These are phyloP conservation scores for Drosophila subpulchrella DNA, from an alignment of 1,140 invertebrate species.

Conservation along the genomic window DNA sequence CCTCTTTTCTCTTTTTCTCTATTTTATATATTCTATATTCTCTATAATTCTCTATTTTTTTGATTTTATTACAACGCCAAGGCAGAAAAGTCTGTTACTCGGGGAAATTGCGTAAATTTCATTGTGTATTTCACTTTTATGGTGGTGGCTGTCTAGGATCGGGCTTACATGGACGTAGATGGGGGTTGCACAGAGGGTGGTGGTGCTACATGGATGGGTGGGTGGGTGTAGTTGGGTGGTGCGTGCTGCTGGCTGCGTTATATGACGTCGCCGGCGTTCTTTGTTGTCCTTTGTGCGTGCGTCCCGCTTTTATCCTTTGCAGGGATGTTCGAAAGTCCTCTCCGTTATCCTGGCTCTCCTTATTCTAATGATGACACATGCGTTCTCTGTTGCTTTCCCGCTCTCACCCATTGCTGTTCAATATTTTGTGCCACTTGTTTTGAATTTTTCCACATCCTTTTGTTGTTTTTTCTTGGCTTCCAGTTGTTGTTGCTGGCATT, in stretches of 20 bases:
- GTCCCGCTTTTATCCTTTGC: conserved; percentile 35
- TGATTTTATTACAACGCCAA: conserved; percentile 80
- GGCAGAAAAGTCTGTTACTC: conserved; percentile 71
- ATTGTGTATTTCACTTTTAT: conserved; percentile 82
- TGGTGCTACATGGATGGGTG: conserved; percentile 6
- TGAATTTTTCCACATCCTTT: conserved; percentile 75
- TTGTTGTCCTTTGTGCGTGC: conserved; percentile 76
- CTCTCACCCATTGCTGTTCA: conserved; percentile 66
- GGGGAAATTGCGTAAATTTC: conserved; percentile 80
- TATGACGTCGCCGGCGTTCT: conserved; percentile 60
- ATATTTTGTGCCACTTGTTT: conserved; percentile 80
- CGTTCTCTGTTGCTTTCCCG: conserved; percentile 42
- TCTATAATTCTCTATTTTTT: conserved; percentile 70
- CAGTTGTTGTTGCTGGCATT: conserved; percentile 43
- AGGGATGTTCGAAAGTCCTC: conserved; percentile 35
- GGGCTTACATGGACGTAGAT: conserved; percentile 10
- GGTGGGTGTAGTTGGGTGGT: conserved; percentile 21
- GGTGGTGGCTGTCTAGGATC: conserved; percentile 69
- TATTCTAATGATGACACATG: conserved; percentile 81
- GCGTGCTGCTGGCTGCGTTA: conserved; percentile 43
- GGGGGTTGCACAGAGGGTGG: conserved; percentile 28
- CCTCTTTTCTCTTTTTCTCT: conserved; percentile 62
- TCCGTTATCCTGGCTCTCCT: conserved; percentile 29
- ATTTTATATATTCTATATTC: conserved; percentile 28
- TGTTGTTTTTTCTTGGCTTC: conserved; percentile 12